phyloP scores from a whole-genome alignment of 2,797 vertebrate genomes.

The Gymnopithys bicolor region DNA sequence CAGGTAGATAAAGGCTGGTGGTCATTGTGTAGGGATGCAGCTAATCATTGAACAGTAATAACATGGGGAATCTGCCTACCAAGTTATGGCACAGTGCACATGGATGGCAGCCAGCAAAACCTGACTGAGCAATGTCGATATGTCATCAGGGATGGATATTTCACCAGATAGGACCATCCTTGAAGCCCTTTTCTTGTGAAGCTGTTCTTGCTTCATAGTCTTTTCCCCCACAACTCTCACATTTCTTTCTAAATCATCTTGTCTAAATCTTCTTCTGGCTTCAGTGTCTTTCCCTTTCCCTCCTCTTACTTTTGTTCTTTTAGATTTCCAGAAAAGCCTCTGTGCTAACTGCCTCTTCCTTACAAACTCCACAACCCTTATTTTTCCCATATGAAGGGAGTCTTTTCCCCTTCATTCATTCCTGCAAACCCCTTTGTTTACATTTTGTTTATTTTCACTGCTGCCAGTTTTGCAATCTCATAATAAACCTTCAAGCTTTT shows the following conservation, averaged over 20 bases:
- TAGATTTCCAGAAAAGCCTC: not conserved
- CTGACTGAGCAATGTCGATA: not conserved
- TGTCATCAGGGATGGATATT: not conserved
- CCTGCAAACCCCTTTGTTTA: not conserved
- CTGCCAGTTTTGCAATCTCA: not conserved
- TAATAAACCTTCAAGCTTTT: not conserved
- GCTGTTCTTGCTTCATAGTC: not conserved
- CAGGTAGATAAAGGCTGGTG: not conserved
- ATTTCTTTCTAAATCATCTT: not conserved
- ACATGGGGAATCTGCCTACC: not conserved
- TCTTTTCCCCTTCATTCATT: not conserved
- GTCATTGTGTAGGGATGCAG: not conserved
- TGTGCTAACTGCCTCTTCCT: not conserved
- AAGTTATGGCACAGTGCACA: not conserved
- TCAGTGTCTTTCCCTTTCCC: not conserved
- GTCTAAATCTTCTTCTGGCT: not conserved
- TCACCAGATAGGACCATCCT: not conserved
- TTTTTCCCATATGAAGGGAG: not conserved
- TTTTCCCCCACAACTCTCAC: not conserved
- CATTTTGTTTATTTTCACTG: not conserved
- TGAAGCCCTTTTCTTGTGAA: not conserved
- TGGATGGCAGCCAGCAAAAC: not conserved
- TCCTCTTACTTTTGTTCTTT: not conserved
- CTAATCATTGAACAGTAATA: not conserved
- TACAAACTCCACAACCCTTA: not conserved